phyloP scores from a whole-genome alignment of 1,140 invertebrate species.

The Psilanteris sp. region DNA sequence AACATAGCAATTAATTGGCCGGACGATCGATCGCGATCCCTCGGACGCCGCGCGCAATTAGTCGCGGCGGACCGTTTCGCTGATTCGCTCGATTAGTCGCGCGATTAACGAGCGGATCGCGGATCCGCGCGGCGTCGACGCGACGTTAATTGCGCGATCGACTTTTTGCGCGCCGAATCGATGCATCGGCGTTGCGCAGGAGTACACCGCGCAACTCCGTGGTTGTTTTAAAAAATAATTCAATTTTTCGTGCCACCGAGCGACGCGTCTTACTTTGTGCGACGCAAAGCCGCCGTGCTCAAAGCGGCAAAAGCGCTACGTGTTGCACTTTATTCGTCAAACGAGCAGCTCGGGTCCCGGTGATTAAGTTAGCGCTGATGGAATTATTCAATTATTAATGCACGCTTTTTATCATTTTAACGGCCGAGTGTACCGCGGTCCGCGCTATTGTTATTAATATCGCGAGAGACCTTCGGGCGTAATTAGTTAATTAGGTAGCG shows the following conservation, averaged over 20 bases:
- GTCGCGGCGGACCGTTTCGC: no score
- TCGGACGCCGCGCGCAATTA: no score
- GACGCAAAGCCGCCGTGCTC: constrained; percentile 1
- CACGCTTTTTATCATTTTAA: constrained; percentile 20
- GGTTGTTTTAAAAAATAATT: constrained; percentile 35
- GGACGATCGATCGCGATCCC: no score
- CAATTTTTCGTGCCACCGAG: constrained; percentile 1
- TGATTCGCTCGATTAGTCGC: no score
- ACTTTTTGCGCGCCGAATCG: no score
- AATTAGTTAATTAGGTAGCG: constrained; percentile 40
- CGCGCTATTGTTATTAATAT: constrained; percentile 4
- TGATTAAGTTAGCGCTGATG: constrained; percentile 37
- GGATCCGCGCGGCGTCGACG: no score
- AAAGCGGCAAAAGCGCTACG: constrained; percentile 26
- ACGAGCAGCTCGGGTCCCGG: constrained; percentile 5
- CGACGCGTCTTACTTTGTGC: constrained; percentile 20
- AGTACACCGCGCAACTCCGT: not conserved
- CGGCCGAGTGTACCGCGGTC: not conserved
- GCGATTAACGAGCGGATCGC: no score
- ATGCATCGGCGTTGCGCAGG: constrained; percentile 3
- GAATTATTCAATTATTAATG: constrained; percentile 40
- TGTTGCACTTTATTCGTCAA: constrained; percentile 34
- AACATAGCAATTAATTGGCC: no score
- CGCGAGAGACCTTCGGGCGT: constrained; percentile 6
- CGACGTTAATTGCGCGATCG: no score